Conservation (phyloP, 2,113 vertebrate species). For the Telmatochromis bifrenatus region DNA sequence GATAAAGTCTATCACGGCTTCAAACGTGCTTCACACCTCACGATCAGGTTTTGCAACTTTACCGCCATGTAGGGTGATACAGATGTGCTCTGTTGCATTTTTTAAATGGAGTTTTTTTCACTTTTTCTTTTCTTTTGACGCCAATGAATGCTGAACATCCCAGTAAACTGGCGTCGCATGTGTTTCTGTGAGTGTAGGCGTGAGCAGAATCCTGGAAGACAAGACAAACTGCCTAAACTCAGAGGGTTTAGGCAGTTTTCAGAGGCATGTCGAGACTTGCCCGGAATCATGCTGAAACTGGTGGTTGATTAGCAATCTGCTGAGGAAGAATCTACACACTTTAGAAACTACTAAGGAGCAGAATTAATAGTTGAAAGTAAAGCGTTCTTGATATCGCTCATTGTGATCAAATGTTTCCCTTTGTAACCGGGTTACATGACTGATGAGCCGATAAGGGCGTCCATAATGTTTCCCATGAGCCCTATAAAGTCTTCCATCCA, state of each 20-base stretch:
- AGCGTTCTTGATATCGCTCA: neutral
- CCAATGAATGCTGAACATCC: neutral
- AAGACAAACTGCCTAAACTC: neutral
- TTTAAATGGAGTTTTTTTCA: neutral
- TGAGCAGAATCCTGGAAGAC: neutral
- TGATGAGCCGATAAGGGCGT: constrained; percentile 2
- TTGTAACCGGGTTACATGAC: constrained; percentile 1
- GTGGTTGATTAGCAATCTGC: neutral
- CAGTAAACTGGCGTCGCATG: neutral
- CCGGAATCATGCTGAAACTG: neutral
- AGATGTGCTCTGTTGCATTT: neutral
- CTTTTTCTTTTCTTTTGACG: neutral
- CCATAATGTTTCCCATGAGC: constrained; percentile 33
- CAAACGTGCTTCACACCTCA: neutral
- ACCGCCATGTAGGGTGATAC: neutral
- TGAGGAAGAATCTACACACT: neutral
- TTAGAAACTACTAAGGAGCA: neutral
- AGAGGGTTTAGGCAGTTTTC: neutral
- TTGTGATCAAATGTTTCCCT: neutral
- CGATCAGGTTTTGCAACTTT: constrained; percentile 18
- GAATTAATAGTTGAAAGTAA: neutral
- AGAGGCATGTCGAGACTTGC: constrained; percentile 4
- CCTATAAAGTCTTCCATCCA: constrained; percentile 35
- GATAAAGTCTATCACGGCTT: neutral
- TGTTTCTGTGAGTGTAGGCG: neutral